Evolutionary conservation across 2,797 vertebrate genomes (phyloP), one percentile per base, ranked within the genome.

Genomic region (Acanthis flammea): DNA sequence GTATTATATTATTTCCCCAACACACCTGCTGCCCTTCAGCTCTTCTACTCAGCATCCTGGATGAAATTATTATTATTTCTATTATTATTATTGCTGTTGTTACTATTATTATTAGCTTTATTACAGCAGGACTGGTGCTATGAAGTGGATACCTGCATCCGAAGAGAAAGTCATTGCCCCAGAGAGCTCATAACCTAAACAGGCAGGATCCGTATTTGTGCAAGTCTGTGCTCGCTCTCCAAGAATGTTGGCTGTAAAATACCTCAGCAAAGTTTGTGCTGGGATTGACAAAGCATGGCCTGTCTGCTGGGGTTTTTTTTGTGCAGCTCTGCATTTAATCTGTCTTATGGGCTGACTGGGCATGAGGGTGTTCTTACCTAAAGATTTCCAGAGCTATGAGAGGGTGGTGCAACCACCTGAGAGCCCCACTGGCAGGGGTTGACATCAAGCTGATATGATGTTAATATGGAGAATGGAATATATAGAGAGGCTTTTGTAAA

Each of bases 11-110:
- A 78, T 90, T 96, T 96, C 78, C 72, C 42, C 72, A 72, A 61
- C 88, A 61, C 91, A 92, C 92, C 92, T 96, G 91, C 86, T 96
- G 94, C 91, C 91, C 94, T 94, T 96, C 94, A 97, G 89, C 91
- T 91, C 84, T 94, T 72, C 94, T 71, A 5, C 2, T 33, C 54
- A 91, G 37, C 54, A 90, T 81, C 68, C 65, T 68, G 66, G 77
- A 65, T 48, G n/a, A 80, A 67, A 88, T 75, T 80, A 90, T 88
- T 89, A 79, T 61, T 83, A 94, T 91, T 91, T 60, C 70, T 76
- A 10, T 70, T 86, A 84, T 86, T 92, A 78, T 94, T 90, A 86
- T 76, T 91, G 42, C 70, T 53, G 37, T 51, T 82, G 77, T 76
- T 75, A 68, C 68, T 83, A 10, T 74, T 80, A 31, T 44, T 87